Conservation (phyloP, 2,888 invertebrate genomes). For the Cetonia aurata region DNA sequence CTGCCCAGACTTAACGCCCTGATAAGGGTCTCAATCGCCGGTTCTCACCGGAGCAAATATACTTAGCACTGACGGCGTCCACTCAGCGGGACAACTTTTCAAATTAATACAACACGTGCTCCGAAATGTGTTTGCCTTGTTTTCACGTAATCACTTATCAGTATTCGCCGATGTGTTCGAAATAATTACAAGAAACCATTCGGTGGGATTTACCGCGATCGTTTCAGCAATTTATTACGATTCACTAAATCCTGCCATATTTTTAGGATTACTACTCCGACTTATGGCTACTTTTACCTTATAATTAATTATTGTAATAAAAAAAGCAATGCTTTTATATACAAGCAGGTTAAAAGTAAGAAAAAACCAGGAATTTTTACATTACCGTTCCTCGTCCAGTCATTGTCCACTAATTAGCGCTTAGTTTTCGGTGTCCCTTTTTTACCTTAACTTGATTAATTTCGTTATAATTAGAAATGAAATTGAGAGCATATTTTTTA, state of each 20-base stretch:
- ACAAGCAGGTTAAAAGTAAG: too few species aligned
- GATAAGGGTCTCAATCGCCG: constrained; percentile 47
- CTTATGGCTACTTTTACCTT: too few species aligned
- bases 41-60: constrained; percentile 33
- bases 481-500: constrained; percentile 32
- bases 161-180: constrained; percentile 26
- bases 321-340: too few species aligned
- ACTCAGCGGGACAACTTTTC: constrained; percentile 38
- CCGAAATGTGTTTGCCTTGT: constrained; percentile 31
- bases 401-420: constrained; percentile 36
- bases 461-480: constrained; percentile 37
- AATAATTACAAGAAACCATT: constrained; percentile 4
- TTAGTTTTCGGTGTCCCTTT: constrained; percentile 2
- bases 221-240: too few species aligned
- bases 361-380: constrained; percentile 1
- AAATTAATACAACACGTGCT: constrained; percentile 38
- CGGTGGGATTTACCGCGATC: neutral
- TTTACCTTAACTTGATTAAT: constrained; percentile 24
- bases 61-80: constrained; percentile 35
- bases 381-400: constrained; percentile 16
- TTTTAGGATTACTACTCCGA: too few species aligned
- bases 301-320: too few species aligned
- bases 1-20: constrained; percentile 47
- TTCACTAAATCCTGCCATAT: too few species aligned
- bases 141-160: constrained; percentile 30